Evolutionary conservation across 2,113 vertebrate genomes (phyloP), one percentile per base, ranked within the genome.

Genomic region (Pachypanchax playfairii): DNA sequence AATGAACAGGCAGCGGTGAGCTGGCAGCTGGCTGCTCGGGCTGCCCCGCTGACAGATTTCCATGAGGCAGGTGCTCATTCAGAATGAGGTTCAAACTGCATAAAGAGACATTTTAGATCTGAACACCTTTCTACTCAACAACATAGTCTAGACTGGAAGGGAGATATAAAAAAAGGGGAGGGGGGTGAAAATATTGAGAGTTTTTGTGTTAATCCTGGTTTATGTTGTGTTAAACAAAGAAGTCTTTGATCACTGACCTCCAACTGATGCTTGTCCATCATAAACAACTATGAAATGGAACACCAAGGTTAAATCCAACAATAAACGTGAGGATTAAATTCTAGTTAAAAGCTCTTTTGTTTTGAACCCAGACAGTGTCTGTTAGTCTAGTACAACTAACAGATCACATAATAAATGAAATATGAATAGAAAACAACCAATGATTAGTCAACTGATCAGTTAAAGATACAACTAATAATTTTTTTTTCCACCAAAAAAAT

Each of bases 231-330:
- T 33, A 21, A n/a, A 56, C 65, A 47, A 25, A 73, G 28, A 49
- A 26, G 25, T 1, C 2, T 10, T 6, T 68, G 63, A 60, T 39
- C 67, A 64, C 22, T 60, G 57, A 80, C 67, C 72, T 64, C 41
- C n/a, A n/a, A 1, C 15, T 18, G 15, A 28, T 1, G 35, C 50
- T 20, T 8, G 36, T 28, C 7, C 1, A 17, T 8, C 36, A 46
- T 60, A 52, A 36, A 1, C 11, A 48, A 49, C 11, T 17, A 12
- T 5, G 21, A 41, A 14, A 7, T 4, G 24, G 3, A 36, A 28
- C 33, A 42, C 21, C 17, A 11, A 21, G 47, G 24, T n/a, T 22
- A 25, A 25, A 36, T 11, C 21, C 12, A 26, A 4, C 2, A n/a
- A 17, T 1, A 24, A 35, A n/a, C 4, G 1, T 11, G n/a, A 46